Evolutionary conservation across 2,888 invertebrate species (phyloP), one percentile per base, ranked within the genome.

Genomic region (Drosophila peninsularis): DNA sequence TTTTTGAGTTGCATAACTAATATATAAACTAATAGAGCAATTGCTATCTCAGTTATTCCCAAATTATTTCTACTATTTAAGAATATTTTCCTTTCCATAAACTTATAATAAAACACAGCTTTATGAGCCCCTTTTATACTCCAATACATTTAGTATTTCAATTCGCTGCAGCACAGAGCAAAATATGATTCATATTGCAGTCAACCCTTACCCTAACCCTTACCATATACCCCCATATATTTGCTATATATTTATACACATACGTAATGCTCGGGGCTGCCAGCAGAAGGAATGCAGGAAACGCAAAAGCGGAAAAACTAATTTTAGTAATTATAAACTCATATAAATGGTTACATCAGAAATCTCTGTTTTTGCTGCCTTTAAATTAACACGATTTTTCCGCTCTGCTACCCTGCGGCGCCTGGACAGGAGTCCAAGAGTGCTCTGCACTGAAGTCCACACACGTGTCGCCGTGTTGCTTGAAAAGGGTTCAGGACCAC

Each of bases 271-370:
- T 36, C 10, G 1, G 50, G 5, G 34, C 50, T 21, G 65, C 5
- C 2, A 32, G 32, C n/a, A 42, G 32, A 34, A n/a, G 50, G 14
- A 41, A 24, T 24, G 27, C 30, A 50, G 49, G 45, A 54, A 63
- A 37, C n/a, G 70, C 17, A 39, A 49, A 75, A 74, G 77, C 78
- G 84, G 84, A 86, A 90, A 88, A 89, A 88, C 90, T 91, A 92
- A 92, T 91, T 92, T 91, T 76, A 78, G 90, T 91, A 91, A 92
- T 92, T 92, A 92, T 91, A 92, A 92, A 90, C 83, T 91, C 90
- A 90, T 91, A 90, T 86, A 90, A 80, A 81, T 81, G 84, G 82
- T 71, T 73, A 83, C 80, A 81, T 71, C 70, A 81, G 63, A 80
- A 88, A 88, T 90, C 89, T 82, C 71, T 79, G 84, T 75, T 75